phyloP scores from a whole-genome alignment of 53 echinoderm and acorn worm species.

The Echinarachnius parma region DNA sequence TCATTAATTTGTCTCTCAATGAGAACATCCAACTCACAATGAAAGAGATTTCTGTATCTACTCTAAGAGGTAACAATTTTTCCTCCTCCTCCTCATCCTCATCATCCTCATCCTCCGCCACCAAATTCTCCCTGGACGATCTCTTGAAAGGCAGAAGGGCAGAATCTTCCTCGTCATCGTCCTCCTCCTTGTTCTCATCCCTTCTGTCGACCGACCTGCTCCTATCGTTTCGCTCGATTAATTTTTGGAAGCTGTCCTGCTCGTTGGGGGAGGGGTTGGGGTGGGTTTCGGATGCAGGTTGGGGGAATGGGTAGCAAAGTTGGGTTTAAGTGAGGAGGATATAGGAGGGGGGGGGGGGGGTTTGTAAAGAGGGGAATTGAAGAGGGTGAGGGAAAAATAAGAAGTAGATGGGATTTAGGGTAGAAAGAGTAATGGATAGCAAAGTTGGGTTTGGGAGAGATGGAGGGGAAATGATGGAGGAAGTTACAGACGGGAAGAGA shows the following conservation, averaged over 20 bases:
- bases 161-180: constrained; percentile 6
- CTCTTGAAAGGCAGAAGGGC: constrained; percentile 3
- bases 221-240: constrained; percentile 14
- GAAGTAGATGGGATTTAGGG: not conserved
- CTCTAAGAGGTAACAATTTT: constrained; percentile 15
- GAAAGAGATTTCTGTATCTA: constrained; percentile 35
- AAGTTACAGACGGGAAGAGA: too few species aligned
- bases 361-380: not conserved
- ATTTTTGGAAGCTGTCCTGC: constrained; percentile 49
- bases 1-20: too few species aligned
- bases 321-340: too few species aligned
- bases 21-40: constrained; percentile 29
- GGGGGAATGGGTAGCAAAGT: too few species aligned
- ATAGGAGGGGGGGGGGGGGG: not conserved
- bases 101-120: constrained; percentile 4
- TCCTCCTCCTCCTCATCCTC: constrained; percentile 23
- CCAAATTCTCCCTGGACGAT: constrained; percentile 16
- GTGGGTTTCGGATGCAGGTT: not conserved
- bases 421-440: not conserved
- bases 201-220: constrained; percentile 1
- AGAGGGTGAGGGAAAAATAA: not conserved
- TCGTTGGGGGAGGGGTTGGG: not conserved
- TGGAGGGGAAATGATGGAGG: too few species aligned
- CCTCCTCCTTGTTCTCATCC: constrained; percentile 15
- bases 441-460: too few species aligned